These are phyloP conservation scores for Gorsachius goisagi DNA, from an alignment of 2,113 vertebrate genomes.

Conservation along the genomic window DNA sequence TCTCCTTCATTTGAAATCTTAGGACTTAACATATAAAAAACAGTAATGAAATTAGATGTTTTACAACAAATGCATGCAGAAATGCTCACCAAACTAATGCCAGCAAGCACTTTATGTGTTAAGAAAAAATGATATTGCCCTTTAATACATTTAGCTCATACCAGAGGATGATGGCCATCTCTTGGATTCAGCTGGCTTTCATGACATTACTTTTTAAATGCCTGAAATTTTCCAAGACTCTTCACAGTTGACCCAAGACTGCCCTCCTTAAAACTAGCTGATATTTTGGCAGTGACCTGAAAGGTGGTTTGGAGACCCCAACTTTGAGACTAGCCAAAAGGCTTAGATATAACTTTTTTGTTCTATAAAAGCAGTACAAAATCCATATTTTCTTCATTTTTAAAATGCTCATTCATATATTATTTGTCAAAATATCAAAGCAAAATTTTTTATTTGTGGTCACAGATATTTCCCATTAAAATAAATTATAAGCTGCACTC, in stretches of 20 bases:
- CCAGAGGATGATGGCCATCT: neutral
- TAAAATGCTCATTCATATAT: neutral
- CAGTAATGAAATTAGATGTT: neutral
- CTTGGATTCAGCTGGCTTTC: neutral
- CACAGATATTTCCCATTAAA: constrained; percentile 38
- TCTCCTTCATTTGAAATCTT: neutral
- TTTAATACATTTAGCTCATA: neutral
- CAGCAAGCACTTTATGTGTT: neutral
- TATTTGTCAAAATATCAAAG: neutral
- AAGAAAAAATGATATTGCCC: neutral
- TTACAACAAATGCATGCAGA: neutral
- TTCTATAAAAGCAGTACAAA: neutral
- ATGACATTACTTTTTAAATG: neutral
- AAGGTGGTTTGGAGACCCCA: neutral
- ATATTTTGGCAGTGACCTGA: neutral
- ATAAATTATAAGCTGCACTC: constrained; percentile 25
- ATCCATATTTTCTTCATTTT: neutral
- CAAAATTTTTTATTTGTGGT: constrained; percentile 33
- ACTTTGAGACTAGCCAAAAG: neutral
- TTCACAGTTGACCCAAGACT: neutral
- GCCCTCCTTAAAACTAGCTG: neutral
- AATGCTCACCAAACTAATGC: neutral
- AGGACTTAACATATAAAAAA: neutral
- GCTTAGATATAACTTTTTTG: neutral
- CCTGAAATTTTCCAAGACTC: neutral